A percentile compares a stretch with the other conserved stretches of the same genome.
Evolutionary conservation across 2,797 vertebrate species (phyloP).

Genomic region (Sebastes cheni): DNA sequence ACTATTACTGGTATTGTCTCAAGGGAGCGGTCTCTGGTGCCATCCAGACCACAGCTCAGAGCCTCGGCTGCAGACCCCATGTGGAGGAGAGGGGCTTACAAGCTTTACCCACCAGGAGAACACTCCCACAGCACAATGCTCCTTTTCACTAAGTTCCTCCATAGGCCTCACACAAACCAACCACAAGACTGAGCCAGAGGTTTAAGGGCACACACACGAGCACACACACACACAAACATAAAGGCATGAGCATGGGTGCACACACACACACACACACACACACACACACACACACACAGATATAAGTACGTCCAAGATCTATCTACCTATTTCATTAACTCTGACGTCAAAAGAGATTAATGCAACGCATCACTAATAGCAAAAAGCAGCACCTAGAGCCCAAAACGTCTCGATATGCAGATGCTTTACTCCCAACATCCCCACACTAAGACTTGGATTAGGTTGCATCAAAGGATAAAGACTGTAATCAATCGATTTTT

Average conservation of each 20-base stretch:
- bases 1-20: slow-evolving; percentile 39
- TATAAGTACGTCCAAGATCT: background rate
- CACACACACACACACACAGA: background rate
- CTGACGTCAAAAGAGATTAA: slow-evolving; percentile 62
- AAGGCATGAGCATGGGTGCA: background rate
- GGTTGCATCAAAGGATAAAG: slow-evolving; percentile 71
- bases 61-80: slow-evolving; percentile 72
- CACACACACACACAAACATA: background rate
- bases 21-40: slow-evolving; percentile 60
- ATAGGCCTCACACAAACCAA: slow-evolving; percentile 63
- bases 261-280: background rate
- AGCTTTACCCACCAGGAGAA: slow-evolving; percentile 74
- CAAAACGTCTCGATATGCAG: slow-evolving; percentile 64
- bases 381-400: slow-evolving; percentile 49
- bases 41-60: slow-evolving; percentile 73
- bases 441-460: slow-evolving; percentile 74
- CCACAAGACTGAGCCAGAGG: slow-evolving; percentile 55
- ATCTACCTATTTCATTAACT: slow-evolving; percentile 61
- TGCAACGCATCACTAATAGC: slow-evolving; percentile 56
- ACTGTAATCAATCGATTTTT: slow-evolving; percentile 66
- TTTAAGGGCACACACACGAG: slow-evolving; percentile 38
- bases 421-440: slow-evolving; percentile 66
- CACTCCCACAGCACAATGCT: slow-evolving; percentile 79
- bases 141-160: slow-evolving; percentile 73
- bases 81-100: slow-evolving; percentile 75